Base-by-base conservation (phyloP, 2,113 vertebrate genomes). In the Cyprinodon tularosa region DNA sequence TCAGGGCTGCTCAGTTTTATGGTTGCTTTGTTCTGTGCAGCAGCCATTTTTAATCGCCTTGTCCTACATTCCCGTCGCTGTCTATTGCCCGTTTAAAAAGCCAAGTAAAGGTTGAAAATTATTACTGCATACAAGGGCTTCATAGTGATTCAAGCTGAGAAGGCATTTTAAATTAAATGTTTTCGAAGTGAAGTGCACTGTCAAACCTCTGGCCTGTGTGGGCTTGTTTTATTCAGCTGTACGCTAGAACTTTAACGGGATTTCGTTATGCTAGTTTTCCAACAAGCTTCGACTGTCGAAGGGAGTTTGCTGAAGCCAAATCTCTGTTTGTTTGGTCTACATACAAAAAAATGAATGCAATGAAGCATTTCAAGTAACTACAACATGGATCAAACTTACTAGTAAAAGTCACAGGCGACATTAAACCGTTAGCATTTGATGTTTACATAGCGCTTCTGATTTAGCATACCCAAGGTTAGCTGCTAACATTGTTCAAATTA, bases 31-130 rank as follows among this genome's bases (percentile, higher is more conserved):
- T 95, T 95, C 94, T 93, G 90, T 78, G 89, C 87, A 92, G 94
- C 94, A 90, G 94, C 94, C 94, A 95, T 95, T 91, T 95, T 95
- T 94, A 94, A 94, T 94, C 93, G 91, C 82, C 89, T 90, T 86
- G 90, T 90, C 90, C 90, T 92, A 89, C 79, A 89, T 91, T 89
- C 74, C 78, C 79, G 79, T 86, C 82, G 74, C 85, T 79, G 76
- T 78, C 66, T 81, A 73, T 80, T 50, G 60, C 64, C 76, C 84
- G 67, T 22, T 57, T 66, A 39, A 44, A 77, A 77, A 78, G 36
- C 70, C 48, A 12, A 68, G 65, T 72, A 78, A 53, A 62, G 67
- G 69, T 50, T 72, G 14, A 47, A 86, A 76, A 76, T 62, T n/a
- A 61, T 59, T 39, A 15, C 67, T 7, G 7, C 7, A 48, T 57